Evolutionary conservation across 2,888 invertebrate genomes (phyloP).

Genomic region (Eubasilissa splendida): DNA sequence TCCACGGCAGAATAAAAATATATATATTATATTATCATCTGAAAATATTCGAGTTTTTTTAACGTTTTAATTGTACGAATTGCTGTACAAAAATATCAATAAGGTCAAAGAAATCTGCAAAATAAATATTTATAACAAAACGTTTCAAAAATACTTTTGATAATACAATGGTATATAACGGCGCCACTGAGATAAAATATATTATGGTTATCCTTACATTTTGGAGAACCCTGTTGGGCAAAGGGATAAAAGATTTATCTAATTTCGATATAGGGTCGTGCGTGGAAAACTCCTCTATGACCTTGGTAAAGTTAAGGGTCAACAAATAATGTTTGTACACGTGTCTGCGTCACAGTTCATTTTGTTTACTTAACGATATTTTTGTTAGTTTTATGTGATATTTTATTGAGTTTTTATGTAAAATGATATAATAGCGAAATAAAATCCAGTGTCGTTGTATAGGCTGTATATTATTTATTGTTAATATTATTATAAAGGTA

Average conservation of each 20-base stretch:
- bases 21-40: no score
- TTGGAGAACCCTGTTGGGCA: neutral
- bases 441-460: no score
- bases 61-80: no score
- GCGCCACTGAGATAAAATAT: neutral
- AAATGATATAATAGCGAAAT: no score
- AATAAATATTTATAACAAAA: no score
- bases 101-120: no score
- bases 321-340: neutral
- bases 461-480: no score
- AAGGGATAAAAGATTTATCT: slow-evolving; percentile 14
- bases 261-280: slow-evolving; percentile 6
- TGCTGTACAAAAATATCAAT: no score
- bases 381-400: neutral
- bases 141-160: no score
- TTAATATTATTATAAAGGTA: no score
- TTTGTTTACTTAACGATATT: neutral
- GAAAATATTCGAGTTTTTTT: no score
- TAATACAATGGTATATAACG: neutral
- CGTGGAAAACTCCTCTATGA: slow-evolving; percentile 4
- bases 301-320: slow-evolving; percentile 2
- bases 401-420: neutral
- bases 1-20: no score
- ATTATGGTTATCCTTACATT: neutral
- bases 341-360: neutral